phyloP scores from a whole-genome alignment of 2,113 vertebrate genomes.

The Bos taurus region ARS-UCD2.0 NC_037351.1:44894501-44895000 shows the following conservation, averaged over 20 bases:
- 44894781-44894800: conserved; percentile 28
- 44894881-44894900: background rate
- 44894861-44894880: background rate
- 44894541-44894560: conserved; percentile 78
- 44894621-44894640: conserved; percentile 26
- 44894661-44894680: background rate
- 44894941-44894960: background rate
- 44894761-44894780: conserved; percentile 59
- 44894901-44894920: background rate
- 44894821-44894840: background rate
- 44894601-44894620: conserved; percentile 30
- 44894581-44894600: conserved; percentile 39
- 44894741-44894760: conserved; percentile 48
- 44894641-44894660: background rate
- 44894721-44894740: background rate
- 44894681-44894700: background rate
- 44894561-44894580: conserved; percentile 79
- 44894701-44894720: conserved; percentile 24
- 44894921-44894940: background rate
- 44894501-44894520: conserved; percentile 71
- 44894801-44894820: conserved; percentile 53
- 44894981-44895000: background rate
- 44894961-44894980: background rate
- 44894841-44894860: background rate
- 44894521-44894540: conserved; percentile 70